Percentiles rank a stretch among this genome's conserved stretches.
Evolutionary conservation across 2,888 invertebrate species (phyloP).

Genomic region (Melanostoma scalare): DNA sequence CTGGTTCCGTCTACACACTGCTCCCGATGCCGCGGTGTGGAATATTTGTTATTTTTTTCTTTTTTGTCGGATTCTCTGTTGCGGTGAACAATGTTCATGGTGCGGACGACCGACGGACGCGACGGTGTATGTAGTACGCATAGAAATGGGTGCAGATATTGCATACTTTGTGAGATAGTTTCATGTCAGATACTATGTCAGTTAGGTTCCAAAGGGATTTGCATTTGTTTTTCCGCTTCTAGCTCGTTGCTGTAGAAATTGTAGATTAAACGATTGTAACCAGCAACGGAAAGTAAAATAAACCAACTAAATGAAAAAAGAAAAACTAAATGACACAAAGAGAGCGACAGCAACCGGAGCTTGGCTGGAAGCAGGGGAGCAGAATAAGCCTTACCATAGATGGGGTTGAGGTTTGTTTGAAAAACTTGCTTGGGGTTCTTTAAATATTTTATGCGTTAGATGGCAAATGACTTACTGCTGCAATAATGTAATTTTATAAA

Average conservation of each 20-base stretch:
- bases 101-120: neutral
- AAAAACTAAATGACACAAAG: conserved; percentile 31
- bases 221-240: conserved; percentile 13
- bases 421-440: neutral
- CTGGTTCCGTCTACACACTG: conserved; percentile 8
- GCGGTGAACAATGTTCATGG: conserved; percentile 23
- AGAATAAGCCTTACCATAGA: neutral
- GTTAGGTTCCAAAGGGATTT: conserved; percentile 41
- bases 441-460: conserved; percentile 15
- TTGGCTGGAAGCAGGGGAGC: neutral
- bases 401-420: neutral
- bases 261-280: conserved; percentile 35
- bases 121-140: conserved; percentile 6
- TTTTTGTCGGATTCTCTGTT: conserved; percentile 17
- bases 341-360: conserved; percentile 14
- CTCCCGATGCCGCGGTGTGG: neutral
- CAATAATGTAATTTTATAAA: too few relatives aligned
- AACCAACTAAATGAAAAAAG: neutral
- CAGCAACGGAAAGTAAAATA: conserved; percentile 12
- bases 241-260: conserved; percentile 21
- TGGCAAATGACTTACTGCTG: neutral
- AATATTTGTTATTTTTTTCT: neutral
- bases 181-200: conserved; percentile 55
- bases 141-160: conserved; percentile 16
- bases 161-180: conserved; percentile 35